Percentiles rank a stretch among this genome's conserved stretches.
phyloP scores from a whole-genome alignment of 2,113 vertebrate genomes.

The Oxygymnocypris stewartii region DNA sequence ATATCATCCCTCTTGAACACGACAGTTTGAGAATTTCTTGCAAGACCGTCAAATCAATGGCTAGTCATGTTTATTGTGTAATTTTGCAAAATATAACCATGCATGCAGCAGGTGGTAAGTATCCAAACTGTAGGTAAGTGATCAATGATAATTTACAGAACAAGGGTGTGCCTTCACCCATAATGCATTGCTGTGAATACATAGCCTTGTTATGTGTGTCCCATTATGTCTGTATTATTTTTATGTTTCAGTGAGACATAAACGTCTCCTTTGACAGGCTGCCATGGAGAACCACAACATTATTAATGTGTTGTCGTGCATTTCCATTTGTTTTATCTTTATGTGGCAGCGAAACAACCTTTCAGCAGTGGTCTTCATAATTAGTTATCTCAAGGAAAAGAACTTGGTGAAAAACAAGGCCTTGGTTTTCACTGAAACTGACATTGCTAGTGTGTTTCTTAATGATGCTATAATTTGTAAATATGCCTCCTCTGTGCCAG shows the following conservation, averaged over 20 bases:
- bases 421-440: neutral
- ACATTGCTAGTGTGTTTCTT: neutral
- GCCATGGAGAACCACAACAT: neutral
- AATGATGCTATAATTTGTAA: slow-evolving; percentile 7
- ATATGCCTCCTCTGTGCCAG: neutral
- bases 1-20: slow-evolving; percentile 22
- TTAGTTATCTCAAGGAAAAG: slow-evolving; percentile 23
- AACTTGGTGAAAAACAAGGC: slow-evolving; percentile 16
- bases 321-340: slow-evolving; percentile 32
- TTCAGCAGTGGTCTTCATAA: slow-evolving; percentile 26
- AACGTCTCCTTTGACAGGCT: neutral
- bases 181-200: slow-evolving; percentile 13
- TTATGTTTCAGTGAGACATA: neutral
- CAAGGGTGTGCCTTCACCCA: neutral
- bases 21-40: neutral
- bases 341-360: slow-evolving; percentile 21
- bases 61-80: neutral
- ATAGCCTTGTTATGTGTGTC: neutral
- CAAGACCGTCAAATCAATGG: slow-evolving; percentile 27
- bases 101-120: neutral
- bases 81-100: neutral
- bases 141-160: slow-evolving; percentile 10
- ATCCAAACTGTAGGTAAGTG: neutral
- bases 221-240: slow-evolving; percentile 5
- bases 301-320: slow-evolving; percentile 32